Evolutionary conservation across 2,797 vertebrate genomes (phyloP), one percentile per base, ranked within the genome.

Genomic region (Coregonus ussuriensis): DNA sequence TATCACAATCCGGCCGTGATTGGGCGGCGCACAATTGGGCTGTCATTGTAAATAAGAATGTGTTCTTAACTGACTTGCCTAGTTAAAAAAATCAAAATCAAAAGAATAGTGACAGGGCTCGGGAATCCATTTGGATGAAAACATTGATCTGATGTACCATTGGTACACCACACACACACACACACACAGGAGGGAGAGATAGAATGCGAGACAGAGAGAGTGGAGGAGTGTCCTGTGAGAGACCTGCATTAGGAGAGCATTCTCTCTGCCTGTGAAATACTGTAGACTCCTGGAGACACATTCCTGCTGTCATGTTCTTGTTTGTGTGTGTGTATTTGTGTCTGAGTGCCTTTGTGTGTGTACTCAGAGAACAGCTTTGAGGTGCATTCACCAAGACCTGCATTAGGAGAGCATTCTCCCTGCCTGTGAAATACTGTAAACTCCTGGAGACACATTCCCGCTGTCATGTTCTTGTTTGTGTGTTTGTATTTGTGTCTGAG

Each of bases 151-250:
- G 41, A n/a, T 59, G 74, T 65, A 68, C 76, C 65, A 63, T 74
- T 65, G 62, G 31, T 33, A 35, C 33, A 37, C 29, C 33, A 37
- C 29, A 73, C 77, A 87, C 86, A 76, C 81, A 83, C 84, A 31
- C 25, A 31, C 21, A 21, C 59, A 21, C 59, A 62, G n/a, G 21
- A 47, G 59, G 41, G 41, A 47, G 41, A 47, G 41, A 47, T 47
- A 7, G 41, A 47, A 47, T 47, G 41, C 11, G 9, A 54, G 71
- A 76, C 33, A 47, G 86, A 81, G 80, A 25, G 75, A 81, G 88
- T 54, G 2, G 16, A 63, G 74, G 80, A 66, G 74, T 72, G 76
- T 84, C 87, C 83, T 78, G 68, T 0, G 75, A 82, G 86, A 83
- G 4, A n/a, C 21, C 21, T 59, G 29, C 29, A 25, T 66, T 29